A percentile compares a stretch with the other conserved stretches of the same genome.
These are phyloP conservation scores for Amia ocellicauda DNA, from an alignment of 2,113 vertebrate species.

Conservation along the genomic window DNA sequence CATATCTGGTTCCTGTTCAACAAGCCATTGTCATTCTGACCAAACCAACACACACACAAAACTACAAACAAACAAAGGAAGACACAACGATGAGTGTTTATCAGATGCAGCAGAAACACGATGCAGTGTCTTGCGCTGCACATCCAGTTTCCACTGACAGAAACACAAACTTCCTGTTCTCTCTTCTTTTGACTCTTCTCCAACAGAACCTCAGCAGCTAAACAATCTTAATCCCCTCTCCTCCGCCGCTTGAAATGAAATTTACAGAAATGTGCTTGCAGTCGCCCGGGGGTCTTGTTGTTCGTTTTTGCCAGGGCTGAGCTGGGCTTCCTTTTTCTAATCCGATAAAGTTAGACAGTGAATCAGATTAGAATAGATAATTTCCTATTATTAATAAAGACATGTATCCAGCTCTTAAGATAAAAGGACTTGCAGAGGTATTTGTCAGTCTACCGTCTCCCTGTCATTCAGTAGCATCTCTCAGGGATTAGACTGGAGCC, in stretches of 20 bases:
- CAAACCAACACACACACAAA: neutral
- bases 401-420: no score
- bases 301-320: neutral
- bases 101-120: neutral
- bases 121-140: neutral
- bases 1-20: neutral
- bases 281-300: slow-evolving; percentile 3
- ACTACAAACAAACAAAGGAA: slow-evolving; percentile 10
- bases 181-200: slow-evolving; percentile 8
- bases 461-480: no score
- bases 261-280: slow-evolving; percentile 12
- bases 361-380: slow-evolving; percentile 23
- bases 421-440: no score
- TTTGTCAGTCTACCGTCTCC: no score
- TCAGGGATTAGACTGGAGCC: no score
- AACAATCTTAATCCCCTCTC: slow-evolving; percentile 21
- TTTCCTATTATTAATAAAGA: slow-evolving; percentile 37
- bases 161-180: slow-evolving; percentile 24
- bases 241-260: slow-evolving; percentile 5
- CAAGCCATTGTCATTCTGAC: neutral
- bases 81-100: neutral
- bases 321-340: slow-evolving; percentile 18
- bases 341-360: slow-evolving; percentile 19
- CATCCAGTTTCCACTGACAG: neutral
- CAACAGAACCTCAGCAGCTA: slow-evolving; percentile 19